Base-by-base conservation (phyloP, 1,140 invertebrate genomes). In the Ceratosolen solmsi region DNA sequence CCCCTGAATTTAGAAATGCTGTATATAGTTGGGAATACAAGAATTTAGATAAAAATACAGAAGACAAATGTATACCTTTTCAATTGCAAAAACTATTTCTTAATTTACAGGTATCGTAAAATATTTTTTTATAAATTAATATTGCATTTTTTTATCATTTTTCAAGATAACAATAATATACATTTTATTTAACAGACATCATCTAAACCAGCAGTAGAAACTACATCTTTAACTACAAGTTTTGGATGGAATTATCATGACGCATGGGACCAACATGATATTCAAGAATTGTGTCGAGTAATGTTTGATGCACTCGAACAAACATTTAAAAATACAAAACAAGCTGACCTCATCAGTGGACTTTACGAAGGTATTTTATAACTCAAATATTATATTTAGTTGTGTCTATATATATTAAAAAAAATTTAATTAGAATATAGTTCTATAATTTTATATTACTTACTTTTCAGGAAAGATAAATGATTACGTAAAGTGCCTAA, bases 251-350 rank as follows among this genome's bases (percentile, higher is more conserved):
- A 97, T 88, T 96, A 95, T 13, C 95, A 95, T 82, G 96, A 98
- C 91, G 96, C 96, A 0, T 98, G 96, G 96, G 96, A 98, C 84
- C 97, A 98, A 87, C 97, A 98, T 87, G 97, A 98, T 89, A 96
- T 98, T 63, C 97, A 98, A 89, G 97, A 98, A 88, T 89, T 98
- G 46, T 98, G 96, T 89, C 93, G 97, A 77, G 95, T 98, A 7
- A 97, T 98, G 96, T 97, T 98, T 88, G 97, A 98, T 91, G 96
- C 96, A 0, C 89, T 98, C 25, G 96, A 97, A 90, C 94, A 95
- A 77, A 96, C 95, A 85, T 97, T 97, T 88, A 96, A 96, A 90
- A 95, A 96, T 83, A 97, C 96, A 15, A 94, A 96, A 84, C 96
- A 97, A 88, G 94, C 95, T 22, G 94, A 97, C 89, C 92, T 98